Evolutionary conservation across 2,888 invertebrate species (phyloP).

Genomic region (Melanostoma scalare): DNA sequence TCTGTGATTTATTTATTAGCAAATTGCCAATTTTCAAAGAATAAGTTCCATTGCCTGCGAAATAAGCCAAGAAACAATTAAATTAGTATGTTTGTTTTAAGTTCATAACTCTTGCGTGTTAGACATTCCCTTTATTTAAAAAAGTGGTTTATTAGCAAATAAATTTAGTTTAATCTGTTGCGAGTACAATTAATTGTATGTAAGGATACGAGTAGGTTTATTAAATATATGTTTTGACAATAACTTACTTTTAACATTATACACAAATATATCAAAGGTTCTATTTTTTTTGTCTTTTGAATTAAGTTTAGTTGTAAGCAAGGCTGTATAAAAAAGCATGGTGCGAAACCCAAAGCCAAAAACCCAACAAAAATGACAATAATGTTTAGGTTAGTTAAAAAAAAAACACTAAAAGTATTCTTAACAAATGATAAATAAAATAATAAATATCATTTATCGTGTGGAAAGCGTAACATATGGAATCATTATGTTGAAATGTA

Average conservation of each 20-base stretch:
- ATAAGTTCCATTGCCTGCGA: slow-evolving; percentile 34
- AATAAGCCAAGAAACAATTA: neutral
- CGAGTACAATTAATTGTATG: slow-evolving; percentile 34
- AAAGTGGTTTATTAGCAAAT: slow-evolving; percentile 19
- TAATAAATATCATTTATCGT: slow-evolving; percentile 9
- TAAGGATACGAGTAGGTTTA: slow-evolving; percentile 5
- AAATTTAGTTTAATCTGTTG: slow-evolving; percentile 35
- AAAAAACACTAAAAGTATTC: slow-evolving; percentile 7
- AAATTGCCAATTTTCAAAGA: slow-evolving; percentile 44
- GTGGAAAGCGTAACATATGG: slow-evolving; percentile 1
- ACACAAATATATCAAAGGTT: neutral
- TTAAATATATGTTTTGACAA: slow-evolving; percentile 15
- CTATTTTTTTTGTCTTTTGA: slow-evolving; percentile 7
- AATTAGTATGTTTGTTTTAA: slow-evolving; percentile 4
- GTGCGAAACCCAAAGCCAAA: slow-evolving; percentile 13
- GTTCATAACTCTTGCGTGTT: neutral
- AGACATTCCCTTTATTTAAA: slow-evolving; percentile 37
- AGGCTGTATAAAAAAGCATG: neutral
- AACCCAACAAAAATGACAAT: slow-evolving; percentile 35
- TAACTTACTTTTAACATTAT: slow-evolving; percentile 4
- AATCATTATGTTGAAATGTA: slow-evolving; percentile 31
- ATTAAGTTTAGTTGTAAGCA: neutral
- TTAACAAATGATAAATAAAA: neutral
- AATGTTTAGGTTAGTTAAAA: slow-evolving; percentile 22
- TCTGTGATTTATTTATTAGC: slow-evolving; percentile 66